Percentiles rank a stretch among this genome's conserved stretches.
These are phyloP conservation scores for Gymnoscopelus braueri DNA, from an alignment of 2,797 vertebrate genomes.

Conservation along the genomic window DNA sequence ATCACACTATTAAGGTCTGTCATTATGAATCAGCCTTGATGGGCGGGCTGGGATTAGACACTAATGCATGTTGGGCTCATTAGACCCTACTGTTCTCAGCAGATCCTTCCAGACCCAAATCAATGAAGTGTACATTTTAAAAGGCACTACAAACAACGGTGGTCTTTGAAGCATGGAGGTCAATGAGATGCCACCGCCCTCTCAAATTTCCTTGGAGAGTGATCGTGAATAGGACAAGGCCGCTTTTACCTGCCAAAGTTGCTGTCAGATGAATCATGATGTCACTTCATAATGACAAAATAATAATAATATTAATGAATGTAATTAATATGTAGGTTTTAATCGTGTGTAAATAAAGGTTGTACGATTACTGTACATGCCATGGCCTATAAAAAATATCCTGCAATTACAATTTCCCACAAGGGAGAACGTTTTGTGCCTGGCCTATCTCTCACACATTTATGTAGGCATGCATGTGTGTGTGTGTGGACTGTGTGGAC, in stretches of 20 bases:
- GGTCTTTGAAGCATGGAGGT: slow-evolving; percentile 43
- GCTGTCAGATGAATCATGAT: not conserved
- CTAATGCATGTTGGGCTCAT: slow-evolving; percentile 42
- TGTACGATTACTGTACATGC: too few species aligned
- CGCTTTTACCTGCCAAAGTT: slow-evolving; percentile 14
- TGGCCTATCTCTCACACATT: too few species aligned
- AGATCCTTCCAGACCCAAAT: slow-evolving; percentile 41
- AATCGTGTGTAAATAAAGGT: too few species aligned
- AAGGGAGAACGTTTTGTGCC: too few species aligned
- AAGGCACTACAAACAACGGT: slow-evolving; percentile 24
- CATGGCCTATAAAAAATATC: too few species aligned
- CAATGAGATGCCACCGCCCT: slow-evolving; percentile 14
- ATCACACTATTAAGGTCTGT: slow-evolving; percentile 55
- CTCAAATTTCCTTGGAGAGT: slow-evolving; percentile 22
- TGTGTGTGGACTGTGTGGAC: too few species aligned
- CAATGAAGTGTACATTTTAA: slow-evolving; percentile 38
- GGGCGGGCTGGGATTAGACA: slow-evolving; percentile 55
- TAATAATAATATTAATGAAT: too few species aligned
- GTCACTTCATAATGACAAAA: too few species aligned
- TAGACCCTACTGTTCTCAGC: slow-evolving; percentile 31
- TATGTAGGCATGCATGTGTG: not conserved
- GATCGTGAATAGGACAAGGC: slow-evolving; percentile 1
- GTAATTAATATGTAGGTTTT: too few species aligned
- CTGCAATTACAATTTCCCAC: too few species aligned
- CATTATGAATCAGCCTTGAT: slow-evolving; percentile 56